phyloP scores from a whole-genome alignment of 2,888 invertebrate genomes.

The Andrena camellia region DNA sequence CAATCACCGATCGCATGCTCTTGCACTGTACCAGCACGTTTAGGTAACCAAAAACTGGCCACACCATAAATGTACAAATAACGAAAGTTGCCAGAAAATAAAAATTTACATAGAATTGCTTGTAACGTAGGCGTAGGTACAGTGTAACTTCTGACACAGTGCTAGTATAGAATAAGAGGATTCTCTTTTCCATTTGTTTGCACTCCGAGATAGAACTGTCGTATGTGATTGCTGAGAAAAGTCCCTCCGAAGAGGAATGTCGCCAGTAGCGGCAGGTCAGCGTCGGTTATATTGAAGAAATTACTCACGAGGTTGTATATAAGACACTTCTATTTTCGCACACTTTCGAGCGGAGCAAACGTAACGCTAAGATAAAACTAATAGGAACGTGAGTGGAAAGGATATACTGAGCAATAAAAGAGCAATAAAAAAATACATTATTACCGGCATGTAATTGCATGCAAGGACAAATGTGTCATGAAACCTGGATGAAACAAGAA shows the following conservation, averaged over 20 bases:
- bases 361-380: background rate
- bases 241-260: background rate
- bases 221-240: too few species aligned
- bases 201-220: too few species aligned
- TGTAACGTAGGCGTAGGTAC: too few species aligned
- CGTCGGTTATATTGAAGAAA: constrained; percentile 2
- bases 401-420: constrained; percentile 12
- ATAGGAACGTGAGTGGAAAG: constrained; percentile 10
- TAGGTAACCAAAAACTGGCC: too few species aligned
- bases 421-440: constrained; percentile 6
- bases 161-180: too few species aligned
- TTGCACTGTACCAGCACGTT: background rate
- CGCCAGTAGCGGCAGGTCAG: background rate
- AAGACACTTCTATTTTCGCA: background rate
- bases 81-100: too few species aligned
- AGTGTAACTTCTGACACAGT: too few species aligned
- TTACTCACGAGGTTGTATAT: constrained; percentile 8
- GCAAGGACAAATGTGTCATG: background rate
- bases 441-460: constrained; percentile 4
- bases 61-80: too few species aligned
- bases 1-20: constrained; percentile 50
- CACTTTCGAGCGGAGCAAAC: background rate
- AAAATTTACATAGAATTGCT: too few species aligned
- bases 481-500: too few species aligned
- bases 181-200: background rate